phyloP scores from a whole-genome alignment of 2,113 vertebrate species.

The Dendropsophus ebraccatus region DNA sequence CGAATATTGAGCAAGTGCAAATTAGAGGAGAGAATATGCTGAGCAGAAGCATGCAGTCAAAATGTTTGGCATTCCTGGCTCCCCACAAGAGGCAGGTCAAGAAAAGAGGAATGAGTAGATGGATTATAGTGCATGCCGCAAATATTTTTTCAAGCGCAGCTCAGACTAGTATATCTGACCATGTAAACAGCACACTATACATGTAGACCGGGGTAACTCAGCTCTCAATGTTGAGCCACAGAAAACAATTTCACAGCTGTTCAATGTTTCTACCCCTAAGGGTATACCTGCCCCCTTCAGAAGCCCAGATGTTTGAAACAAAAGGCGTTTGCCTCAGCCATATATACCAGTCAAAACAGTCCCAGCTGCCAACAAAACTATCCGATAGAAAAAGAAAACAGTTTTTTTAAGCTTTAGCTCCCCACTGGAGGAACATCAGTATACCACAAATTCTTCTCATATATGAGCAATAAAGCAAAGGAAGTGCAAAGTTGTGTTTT shows the following conservation, averaged over 20 bases:
- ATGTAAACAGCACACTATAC: slow-evolving; percentile 69
- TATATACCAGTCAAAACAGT: slow-evolving; percentile 61
- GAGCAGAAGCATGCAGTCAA: slow-evolving; percentile 71
- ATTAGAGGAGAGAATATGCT: slow-evolving; percentile 67
- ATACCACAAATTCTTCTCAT: slow-evolving; percentile 36
- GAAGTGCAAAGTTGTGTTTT: slow-evolving; percentile 23
- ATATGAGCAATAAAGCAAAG: slow-evolving; percentile 13
- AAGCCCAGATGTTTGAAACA: slow-evolving; percentile 58
- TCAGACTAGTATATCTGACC: slow-evolving; percentile 67
- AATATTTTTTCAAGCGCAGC: slow-evolving; percentile 75
- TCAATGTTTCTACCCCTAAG: slow-evolving; percentile 61
- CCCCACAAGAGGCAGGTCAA: slow-evolving; percentile 80
- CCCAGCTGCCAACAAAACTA: slow-evolving; percentile 20
- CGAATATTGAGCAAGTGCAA: slow-evolving; percentile 67
- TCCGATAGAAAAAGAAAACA: slow-evolving; percentile 41
- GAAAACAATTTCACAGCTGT: slow-evolving; percentile 62
- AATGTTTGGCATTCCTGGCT: slow-evolving; percentile 80
- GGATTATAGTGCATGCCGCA: slow-evolving; percentile 78
- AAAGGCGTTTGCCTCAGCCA: slow-evolving; percentile 30
- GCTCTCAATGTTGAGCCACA: slow-evolving; percentile 58
- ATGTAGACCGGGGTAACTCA: slow-evolving; percentile 59
- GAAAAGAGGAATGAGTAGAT: slow-evolving; percentile 75
- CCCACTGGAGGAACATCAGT: slow-evolving; percentile 22
- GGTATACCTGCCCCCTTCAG: slow-evolving; percentile 39
- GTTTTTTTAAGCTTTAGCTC: slow-evolving; percentile 32